Percentiles rank a stretch among this genome's conserved stretches.
Evolutionary conservation across 2,113 vertebrate genomes (phyloP).

Genomic region (Phalacrocorax aristotelis): DNA sequence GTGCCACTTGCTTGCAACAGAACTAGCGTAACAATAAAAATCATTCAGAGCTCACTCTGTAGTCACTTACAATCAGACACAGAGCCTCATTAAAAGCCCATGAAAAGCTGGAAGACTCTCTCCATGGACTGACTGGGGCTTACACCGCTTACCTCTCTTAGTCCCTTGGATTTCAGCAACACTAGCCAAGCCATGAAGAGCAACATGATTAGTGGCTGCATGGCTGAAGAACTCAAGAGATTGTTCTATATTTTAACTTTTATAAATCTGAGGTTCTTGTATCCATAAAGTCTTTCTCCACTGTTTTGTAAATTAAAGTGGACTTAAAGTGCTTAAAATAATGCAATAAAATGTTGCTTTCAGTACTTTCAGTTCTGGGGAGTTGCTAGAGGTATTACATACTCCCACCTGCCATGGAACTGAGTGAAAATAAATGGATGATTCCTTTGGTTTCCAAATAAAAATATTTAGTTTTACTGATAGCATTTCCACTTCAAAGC

Average conservation of each 20-base stretch:
- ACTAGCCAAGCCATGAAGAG: background rate
- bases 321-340: background rate
- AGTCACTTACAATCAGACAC: background rate
- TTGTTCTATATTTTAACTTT: background rate
- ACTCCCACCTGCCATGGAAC: background rate
- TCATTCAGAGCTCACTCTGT: background rate
- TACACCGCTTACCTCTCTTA: fast-evolving
- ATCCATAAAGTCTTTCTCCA: background rate
- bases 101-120: background rate
- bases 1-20: background rate
- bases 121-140: background rate
- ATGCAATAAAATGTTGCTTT: background rate
- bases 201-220: background rate
- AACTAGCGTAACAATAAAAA: background rate
- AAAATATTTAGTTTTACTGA: background rate
- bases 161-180: background rate
- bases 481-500: background rate
- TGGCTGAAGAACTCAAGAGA: background rate
- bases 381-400: background rate
- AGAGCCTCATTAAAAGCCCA: background rate
- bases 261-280: background rate
- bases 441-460: background rate
- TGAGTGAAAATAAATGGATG: background rate
- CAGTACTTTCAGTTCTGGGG: background rate
- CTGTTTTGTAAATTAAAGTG: background rate